Conservation (phyloP, 2,797 vertebrate genomes). For the Loriculus beryllinus region DNA sequence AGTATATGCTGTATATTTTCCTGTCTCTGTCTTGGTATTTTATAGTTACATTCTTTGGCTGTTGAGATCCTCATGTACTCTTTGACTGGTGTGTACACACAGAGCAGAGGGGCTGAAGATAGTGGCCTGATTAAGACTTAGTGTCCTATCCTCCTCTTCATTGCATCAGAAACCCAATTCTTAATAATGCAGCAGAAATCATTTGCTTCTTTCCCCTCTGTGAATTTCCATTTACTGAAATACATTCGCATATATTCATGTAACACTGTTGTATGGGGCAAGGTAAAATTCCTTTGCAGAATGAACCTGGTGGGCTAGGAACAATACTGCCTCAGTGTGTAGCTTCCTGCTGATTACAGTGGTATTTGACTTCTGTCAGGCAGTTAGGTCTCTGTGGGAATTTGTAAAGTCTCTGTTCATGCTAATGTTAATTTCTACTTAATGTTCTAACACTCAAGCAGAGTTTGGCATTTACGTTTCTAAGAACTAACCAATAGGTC, state of each 20-base stretch:
- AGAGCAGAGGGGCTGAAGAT: neutral
- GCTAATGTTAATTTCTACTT: neutral
- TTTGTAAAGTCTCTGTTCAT: neutral
- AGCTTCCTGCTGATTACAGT: neutral
- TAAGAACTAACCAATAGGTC: neutral
- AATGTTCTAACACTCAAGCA: neutral
- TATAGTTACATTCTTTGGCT: neutral
- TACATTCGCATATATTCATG: neutral
- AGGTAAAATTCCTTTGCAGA: neutral
- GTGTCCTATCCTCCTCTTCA: neutral
- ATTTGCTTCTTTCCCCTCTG: neutral
- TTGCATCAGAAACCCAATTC: neutral
- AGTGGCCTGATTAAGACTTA: neutral
- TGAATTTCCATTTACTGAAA: neutral
- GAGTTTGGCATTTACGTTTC: neutral
- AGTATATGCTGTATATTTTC: neutral
- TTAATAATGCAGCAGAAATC: neutral
- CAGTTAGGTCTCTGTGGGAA: neutral
- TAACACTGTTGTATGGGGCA: neutral
- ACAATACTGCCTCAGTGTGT: neutral
- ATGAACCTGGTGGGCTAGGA: neutral
- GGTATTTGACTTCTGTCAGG: neutral
- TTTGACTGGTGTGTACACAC: neutral
- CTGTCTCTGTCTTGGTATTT: neutral
- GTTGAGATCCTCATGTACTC: neutral